Base-by-base conservation (phyloP, 2,888 invertebrate genomes). In the Spisula solida region DNA sequence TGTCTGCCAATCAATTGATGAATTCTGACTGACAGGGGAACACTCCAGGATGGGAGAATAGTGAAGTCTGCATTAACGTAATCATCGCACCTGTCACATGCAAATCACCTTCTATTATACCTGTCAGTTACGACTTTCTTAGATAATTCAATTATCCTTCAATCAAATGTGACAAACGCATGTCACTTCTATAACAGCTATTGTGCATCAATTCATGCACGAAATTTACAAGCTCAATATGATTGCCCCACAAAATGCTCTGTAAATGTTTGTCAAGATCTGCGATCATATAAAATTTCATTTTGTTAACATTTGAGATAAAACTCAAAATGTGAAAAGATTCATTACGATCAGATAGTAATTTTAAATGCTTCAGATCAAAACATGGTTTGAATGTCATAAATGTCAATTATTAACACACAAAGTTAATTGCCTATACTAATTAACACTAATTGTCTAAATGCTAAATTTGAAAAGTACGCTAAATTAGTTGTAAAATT, bases 51-150 rank as follows among this genome's bases (percentile, higher is more conserved):
- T 66, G 51, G 41, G 47, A 55, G 51, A 20, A 51, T 25, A 75
- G 60, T 60, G 82, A 85, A 81, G 78, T 60, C 82, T 29, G 82
- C 66, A 85, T 85, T 81, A 81, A 79, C 34, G 48, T 80, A 87
- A 88, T 90, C 85, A 90, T 85, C 81, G 81, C 84, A 84, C 34
- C 86, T 86, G 90, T 88, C 90, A 88, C 86, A 84, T 81, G 88
- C 90, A 86, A 88, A 88, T 90, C 88, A 90, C 82, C 82, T 82
- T 84, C 86, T 86, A 90, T 90, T 90, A 90, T 34, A 81, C 66
- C 80, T 90, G 90, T 90, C 90, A 86, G 41, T 83, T 75, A 83
- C 51, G 29, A 18, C 48, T 48, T 48, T 83, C 83, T 83, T 70
- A 83, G 70, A 29, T 83, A 83, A 83, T 83, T 83, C 75, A 83